Evolutionary conservation across 2,888 invertebrate genomes (phyloP), one percentile per base, ranked within the genome.

Genomic region (Chrysomela aeneicollis): DNA sequence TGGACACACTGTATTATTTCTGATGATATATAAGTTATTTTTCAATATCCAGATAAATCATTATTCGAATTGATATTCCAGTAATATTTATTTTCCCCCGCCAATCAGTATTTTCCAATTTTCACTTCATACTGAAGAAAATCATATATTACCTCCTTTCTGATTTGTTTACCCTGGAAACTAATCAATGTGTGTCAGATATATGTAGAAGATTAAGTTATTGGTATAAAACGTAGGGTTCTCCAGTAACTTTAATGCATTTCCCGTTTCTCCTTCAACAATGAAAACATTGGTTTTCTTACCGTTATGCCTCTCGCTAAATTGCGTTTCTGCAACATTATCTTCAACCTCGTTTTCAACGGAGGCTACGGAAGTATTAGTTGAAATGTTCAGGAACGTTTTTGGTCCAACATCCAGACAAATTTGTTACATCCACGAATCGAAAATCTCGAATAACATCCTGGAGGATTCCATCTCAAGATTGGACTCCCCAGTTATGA

Each of bases 1-100:
- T n/a, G n/a, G n/a, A 66, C 37, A 55, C 57, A 19, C n/a, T 35
- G 37, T 54, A 19, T 35, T 6, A 6, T 15, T 21, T n/a, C n/a
- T n/a, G 17, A n/a, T 6, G 4, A 42, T 15, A 42, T 10, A 5
- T 2, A 15, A 17, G 8, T 42, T 10, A 10, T 5, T 15, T 42
- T 15, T 42, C 4, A 42, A 42, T 42, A 42, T 42, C 8, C 42
- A 42, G 17, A 2, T 17, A 4, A 15, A 42, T 42, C 8, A 26
- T 26, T 26, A 26, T 26, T 35, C 42, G 15, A 42, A 42, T 42
- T 2, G 15, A 1, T 42, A 2, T n/a, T 2, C 42, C 12, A 4
- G n/a, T 42, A 3, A 42, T 42, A 42, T n/a, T 15, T 4, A 42
- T 42, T 42, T 42, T 42, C 42, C 12, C n/a, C 3, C 15, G n/a